A percentile compares a stretch with the other conserved stretches of the same genome.
Evolutionary conservation across 64 coral and sea anemone genomes (phyloP).

Genomic region (Porites lutea): DNA sequence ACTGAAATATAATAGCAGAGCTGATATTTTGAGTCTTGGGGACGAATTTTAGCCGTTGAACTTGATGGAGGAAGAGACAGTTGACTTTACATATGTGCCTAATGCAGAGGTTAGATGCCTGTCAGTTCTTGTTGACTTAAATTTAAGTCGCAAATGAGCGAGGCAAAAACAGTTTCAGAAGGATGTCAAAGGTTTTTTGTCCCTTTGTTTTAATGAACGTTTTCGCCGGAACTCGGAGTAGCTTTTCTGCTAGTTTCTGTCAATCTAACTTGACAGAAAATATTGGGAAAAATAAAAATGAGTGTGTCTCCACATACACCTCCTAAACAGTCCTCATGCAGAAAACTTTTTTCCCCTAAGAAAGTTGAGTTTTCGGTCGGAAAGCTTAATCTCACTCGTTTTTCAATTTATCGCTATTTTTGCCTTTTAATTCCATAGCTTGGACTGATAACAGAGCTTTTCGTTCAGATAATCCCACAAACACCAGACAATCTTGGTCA

Average conservation of each 20-base stretch:
- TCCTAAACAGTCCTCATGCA: neutral
- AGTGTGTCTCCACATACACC: neutral
- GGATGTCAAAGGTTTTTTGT: neutral
- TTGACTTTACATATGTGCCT: neutral
- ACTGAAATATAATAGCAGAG: neutral
- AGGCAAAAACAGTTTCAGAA: constrained; percentile 28
- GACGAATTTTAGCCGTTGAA: neutral
- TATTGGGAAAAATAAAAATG: neutral
- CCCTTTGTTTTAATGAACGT: neutral
- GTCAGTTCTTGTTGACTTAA: neutral
- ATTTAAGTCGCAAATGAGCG: neutral
- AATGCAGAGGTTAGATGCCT: constrained; percentile 4
- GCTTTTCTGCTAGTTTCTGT: constrained; percentile 15
- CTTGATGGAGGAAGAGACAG: neutral
- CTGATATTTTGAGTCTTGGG: neutral
- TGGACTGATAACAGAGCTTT: no score
- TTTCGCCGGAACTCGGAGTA: neutral
- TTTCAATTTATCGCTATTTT: neutral
- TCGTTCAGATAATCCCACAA: neutral
- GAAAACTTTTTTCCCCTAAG: neutral
- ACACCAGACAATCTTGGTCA: neutral
- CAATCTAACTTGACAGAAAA: neutral
- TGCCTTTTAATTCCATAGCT: neutral
- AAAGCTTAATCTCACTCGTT: neutral
- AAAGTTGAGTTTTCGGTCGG: neutral